phyloP scores from a whole-genome alignment of 2,888 invertebrate species.

The Hyles lineata region DNA sequence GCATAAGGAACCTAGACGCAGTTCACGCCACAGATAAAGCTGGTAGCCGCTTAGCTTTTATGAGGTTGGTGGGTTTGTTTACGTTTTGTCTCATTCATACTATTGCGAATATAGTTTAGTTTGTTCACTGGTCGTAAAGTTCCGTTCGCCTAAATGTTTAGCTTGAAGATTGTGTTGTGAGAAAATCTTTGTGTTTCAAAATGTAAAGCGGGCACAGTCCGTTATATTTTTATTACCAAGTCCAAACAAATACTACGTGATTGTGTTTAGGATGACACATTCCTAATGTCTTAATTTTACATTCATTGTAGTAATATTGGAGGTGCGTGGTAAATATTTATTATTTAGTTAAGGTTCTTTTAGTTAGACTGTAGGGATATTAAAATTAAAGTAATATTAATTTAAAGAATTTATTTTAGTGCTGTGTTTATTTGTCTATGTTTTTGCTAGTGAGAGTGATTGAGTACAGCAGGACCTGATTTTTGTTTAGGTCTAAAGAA shows the following conservation, averaged over 20 bases:
- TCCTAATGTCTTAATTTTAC: slow-evolving; percentile 53
- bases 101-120: neutral
- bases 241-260: slow-evolving; percentile 23
- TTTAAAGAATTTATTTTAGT: slow-evolving; percentile 39
- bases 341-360: slow-evolving; percentile 62
- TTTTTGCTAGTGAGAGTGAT: slow-evolving; percentile 39
- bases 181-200: neutral
- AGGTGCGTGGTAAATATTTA: slow-evolving; percentile 71
- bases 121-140: neutral
- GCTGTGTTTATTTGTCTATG: slow-evolving; percentile 41
- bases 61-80: neutral
- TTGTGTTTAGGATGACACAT: slow-evolving; percentile 55
- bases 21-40: no score
- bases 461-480: slow-evolving; percentile 31
- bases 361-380: slow-evolving; percentile 49
- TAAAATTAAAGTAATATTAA: slow-evolving; percentile 45
- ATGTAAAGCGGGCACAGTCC: slow-evolving; percentile 26
- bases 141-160: neutral
- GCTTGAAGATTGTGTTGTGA: slow-evolving; percentile 11
- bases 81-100: neutral
- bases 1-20: no score
- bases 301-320: slow-evolving; percentile 55
- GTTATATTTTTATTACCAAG: slow-evolving; percentile 20
- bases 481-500: slow-evolving; percentile 35
- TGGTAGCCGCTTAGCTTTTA: no score